Evolutionary conservation across 2,113 vertebrate genomes (phyloP).

Genomic region (Notothenia rossii): DNA sequence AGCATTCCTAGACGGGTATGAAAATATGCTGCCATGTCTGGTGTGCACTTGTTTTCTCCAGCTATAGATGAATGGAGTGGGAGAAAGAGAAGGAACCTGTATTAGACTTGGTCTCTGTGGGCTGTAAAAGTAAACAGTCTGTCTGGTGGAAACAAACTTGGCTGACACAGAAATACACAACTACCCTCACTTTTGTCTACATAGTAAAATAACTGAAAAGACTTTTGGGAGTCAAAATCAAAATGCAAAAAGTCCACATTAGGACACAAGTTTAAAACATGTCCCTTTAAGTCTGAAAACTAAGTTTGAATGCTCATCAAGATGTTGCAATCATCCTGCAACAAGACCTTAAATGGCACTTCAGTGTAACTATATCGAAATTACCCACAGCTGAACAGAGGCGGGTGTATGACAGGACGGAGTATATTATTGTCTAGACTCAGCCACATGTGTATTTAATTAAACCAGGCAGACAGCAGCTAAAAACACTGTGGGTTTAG

Average conservation of each 20-base stretch:
- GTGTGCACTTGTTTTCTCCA: conserved; percentile 23
- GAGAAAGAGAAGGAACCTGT: background rate
- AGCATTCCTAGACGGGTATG: conserved; percentile 50
- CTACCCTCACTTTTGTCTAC: background rate
- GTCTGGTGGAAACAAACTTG: conserved; percentile 61
- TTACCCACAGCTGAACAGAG: conserved; percentile 3
- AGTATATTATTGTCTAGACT: conserved; percentile 33
- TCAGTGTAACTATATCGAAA: background rate
- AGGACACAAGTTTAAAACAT: background rate
- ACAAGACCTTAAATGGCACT: background rate
- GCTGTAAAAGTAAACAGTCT: conserved; percentile 65
- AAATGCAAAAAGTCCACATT: background rate
- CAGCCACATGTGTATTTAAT: conserved; percentile 34
- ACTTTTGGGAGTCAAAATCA: background rate
- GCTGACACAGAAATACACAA: conserved; percentile 24
- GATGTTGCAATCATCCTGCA: background rate
- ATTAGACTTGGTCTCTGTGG: conserved; percentile 35
- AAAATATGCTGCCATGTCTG: conserved; percentile 46
- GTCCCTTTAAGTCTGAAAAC: background rate
- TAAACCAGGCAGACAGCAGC: conserved; percentile 16
- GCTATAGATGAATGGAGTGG: conserved; percentile 26
- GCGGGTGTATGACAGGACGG: conserved; percentile 3
- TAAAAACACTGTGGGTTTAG: conserved; percentile 1
- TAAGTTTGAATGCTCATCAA: background rate
- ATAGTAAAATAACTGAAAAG: background rate